phyloP scores from a whole-genome alignment of 53 echinoderm and acorn worm genomes.

The Stichopus horrens region DNA sequence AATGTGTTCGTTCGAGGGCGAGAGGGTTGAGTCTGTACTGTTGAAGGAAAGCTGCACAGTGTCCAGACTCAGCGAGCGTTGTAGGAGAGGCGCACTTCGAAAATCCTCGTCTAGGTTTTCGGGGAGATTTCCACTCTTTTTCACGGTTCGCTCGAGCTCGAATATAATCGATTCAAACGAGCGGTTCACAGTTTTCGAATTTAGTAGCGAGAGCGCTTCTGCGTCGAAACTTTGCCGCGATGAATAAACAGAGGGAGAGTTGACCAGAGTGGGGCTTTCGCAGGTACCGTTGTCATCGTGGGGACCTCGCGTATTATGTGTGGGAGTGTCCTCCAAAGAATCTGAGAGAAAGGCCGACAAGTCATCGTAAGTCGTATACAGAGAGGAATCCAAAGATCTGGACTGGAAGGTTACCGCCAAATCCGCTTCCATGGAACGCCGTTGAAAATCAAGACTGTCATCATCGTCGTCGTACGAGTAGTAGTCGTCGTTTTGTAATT shows the following conservation, averaged over 20 bases:
- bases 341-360: conserved; percentile 57
- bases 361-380: conserved; percentile 84
- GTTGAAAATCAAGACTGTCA: conserved; percentile 1
- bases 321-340: not conserved
- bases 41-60: not conserved
- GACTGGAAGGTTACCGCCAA: conserved; percentile 63
- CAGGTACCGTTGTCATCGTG: not conserved
- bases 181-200: conserved; percentile 36
- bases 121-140: not conserved
- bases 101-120: conserved; percentile 10
- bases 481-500: conserved; percentile 14
- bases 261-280: conserved; percentile 2
- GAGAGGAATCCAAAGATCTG: conserved; percentile 69
- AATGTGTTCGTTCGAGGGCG: not conserved
- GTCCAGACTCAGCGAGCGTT: conserved; percentile 25
- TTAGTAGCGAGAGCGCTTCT: not conserved
- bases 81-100: conserved; percentile 43
- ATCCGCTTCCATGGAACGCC: conserved; percentile 60
- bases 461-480: not conserved
- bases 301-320: not conserved
- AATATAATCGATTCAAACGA: conserved; percentile 24
- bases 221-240: conserved; percentile 16
- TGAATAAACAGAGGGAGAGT: not conserved
- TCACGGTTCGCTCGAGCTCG: conserved; percentile 8
- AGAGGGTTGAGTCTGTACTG: not conserved